These are phyloP conservation scores for Amphiprion ocellaris DNA, from an alignment of 2,113 vertebrate genomes.

Conservation along the genomic window DNA sequence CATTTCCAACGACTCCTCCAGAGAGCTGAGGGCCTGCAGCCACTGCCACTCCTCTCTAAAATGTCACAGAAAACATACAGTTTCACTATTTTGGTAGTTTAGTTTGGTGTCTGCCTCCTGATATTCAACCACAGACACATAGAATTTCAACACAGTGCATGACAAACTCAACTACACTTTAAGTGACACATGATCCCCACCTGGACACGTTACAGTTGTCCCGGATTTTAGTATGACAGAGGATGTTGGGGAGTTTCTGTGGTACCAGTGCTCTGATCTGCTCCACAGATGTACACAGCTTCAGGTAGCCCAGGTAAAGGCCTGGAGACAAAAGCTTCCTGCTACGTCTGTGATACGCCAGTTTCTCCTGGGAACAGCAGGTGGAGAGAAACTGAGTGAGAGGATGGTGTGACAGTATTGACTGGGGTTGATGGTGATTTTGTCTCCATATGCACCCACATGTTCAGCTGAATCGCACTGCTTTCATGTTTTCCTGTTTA, in stretches of 20 bases:
- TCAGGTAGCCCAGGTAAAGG: conserved; percentile 93
- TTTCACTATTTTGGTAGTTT: neutral
- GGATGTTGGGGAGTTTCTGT: conserved; percentile 90
- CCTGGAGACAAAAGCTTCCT: conserved; percentile 87
- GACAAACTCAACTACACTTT: neutral
- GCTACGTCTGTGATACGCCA: conserved; percentile 89
- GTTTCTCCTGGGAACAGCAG: conserved; percentile 87
- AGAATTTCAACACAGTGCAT: neutral
- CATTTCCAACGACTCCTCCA: conserved; percentile 82
- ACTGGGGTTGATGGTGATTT: neutral
- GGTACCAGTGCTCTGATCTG: conserved; percentile 93
- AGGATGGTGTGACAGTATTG: neutral
- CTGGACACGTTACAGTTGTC: conserved; percentile 92
- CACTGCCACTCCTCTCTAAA: conserved; percentile 93
- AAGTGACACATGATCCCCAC: conserved; percentile 63
- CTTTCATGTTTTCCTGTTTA: conserved; percentile 28
- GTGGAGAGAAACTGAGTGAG: conserved; percentile 8
- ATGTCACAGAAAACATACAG: neutral
- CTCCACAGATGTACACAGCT: conserved; percentile 93
- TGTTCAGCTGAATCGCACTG: neutral
- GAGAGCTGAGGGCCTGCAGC: conserved; percentile 86
- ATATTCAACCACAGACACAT: neutral
- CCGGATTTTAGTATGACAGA: conserved; percentile 92
- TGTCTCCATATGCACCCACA: conserved; percentile 3
- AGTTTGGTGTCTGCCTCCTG: neutral